A percentile compares a stretch with the other conserved stretches of the same genome.
Evolutionary conservation across 37 sponge, comb jelly and placozoan species (phyloP).

Genomic region (Spongia lamella): DNA sequence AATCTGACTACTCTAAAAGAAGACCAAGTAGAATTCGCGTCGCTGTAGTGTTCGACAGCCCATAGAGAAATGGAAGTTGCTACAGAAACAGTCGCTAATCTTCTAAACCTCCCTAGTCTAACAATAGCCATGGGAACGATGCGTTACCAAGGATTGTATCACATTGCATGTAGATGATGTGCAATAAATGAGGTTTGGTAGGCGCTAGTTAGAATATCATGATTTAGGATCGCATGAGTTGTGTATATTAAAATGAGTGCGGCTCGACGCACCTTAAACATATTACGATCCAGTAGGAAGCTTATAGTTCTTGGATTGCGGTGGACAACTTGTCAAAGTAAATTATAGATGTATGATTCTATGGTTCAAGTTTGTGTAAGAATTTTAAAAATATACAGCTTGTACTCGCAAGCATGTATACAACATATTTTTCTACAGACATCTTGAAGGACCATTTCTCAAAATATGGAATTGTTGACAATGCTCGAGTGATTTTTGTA

Average conservation of each 20-base stretch:
- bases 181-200: too few relatives aligned
- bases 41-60: conserved; percentile 3
- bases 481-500: conserved; percentile 23
- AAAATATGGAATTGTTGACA: conserved; percentile 24
- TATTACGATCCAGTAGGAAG: neutral
- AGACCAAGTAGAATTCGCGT: conserved; percentile 39
- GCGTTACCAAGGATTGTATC: too few relatives aligned
- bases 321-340: conserved; percentile 28
- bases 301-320: conserved; percentile 21
- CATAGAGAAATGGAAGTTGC: conserved; percentile 1
- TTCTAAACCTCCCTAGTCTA: too few relatives aligned
- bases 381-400: too few relatives aligned
- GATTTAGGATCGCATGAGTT: too few relatives aligned
- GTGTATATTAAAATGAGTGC: too few relatives aligned
- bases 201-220: too few relatives aligned
- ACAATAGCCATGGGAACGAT: too few relatives aligned
- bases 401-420: too few relatives aligned
- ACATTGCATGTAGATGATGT: too few relatives aligned
- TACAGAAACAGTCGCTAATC: neutral
- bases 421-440: neutral
- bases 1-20: conserved; percentile 66
- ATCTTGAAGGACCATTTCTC: conserved; percentile 22
- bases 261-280: neutral
- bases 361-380: too few relatives aligned
- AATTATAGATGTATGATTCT: neutral